Base-by-base conservation (phyloP, 2,113 vertebrate species). In the Oncorhynchus clarkii region DNA sequence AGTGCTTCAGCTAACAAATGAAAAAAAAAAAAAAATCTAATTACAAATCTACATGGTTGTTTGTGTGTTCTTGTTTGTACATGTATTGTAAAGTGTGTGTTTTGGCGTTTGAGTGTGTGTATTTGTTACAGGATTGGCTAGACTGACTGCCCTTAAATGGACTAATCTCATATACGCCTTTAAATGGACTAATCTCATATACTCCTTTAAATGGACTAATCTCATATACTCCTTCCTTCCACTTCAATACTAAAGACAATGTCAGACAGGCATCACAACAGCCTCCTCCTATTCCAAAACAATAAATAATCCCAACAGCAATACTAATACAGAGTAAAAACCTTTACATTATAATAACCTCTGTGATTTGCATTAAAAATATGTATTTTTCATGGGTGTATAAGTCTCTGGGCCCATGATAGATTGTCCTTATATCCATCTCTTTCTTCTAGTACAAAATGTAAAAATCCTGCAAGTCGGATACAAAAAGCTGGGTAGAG, bases 251-350 rank as follows among this genome's bases (percentile, higher is more conserved):
- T 89, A 76, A 29, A 84, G 78, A 49, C 16, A 27, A 65, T 57
- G 86, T 85, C 80, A 83, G 73, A 78, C 4, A 66, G 66, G 71
- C 85, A 78, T 27, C 74, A 77, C 64, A 74, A 82, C 51, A 81
- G 68, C 82, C 67, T 72, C 75, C 57, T 70, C 73, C 81, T 81
- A 70, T 65, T 75, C 72, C 76, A 73, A 89, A 90, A 69, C 85
- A 93, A 94, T 93, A 94, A 93, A 94, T 93, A 92, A 88, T 34
- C 77, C 75, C 20, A 85, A 86, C 14, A 82, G 76, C 18, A 83
- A 83, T 51, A 48, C 76, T 75, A 83, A 83, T 71, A 86, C 74
- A 82, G 66, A 86, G 83, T 80, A 84, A 87, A 85, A 86, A 87
- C 49, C 49, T 78, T 76, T 83, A 22, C 51, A 64, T 34, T 62